A percentile compares a stretch with the other conserved stretches of the same genome.
Conservation (phyloP, 2,113 vertebrate species). For the Coracopsis vasa region DNA sequence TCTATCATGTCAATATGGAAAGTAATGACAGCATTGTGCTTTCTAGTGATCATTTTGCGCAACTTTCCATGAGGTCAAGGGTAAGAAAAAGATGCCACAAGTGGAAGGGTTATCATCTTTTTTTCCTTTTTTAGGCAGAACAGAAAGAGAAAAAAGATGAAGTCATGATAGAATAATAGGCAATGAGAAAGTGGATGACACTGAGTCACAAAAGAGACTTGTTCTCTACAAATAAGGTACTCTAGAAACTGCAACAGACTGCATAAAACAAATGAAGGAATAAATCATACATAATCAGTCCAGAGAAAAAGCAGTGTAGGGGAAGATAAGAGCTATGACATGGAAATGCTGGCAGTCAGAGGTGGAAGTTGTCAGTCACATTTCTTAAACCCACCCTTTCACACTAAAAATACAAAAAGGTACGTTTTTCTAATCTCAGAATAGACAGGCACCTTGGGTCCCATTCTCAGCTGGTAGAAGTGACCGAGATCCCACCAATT, state of each 20-base stretch:
- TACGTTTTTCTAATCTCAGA: conserved; percentile 5
- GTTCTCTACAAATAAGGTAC: conserved; percentile 35
- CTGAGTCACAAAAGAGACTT: conserved; percentile 21
- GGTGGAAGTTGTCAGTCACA: conserved; percentile 42
- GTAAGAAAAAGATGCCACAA: background rate
- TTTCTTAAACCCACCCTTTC: conserved; percentile 36
- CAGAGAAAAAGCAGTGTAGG: background rate
- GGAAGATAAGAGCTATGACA: conserved; percentile 19
- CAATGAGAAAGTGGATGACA: conserved; percentile 26
- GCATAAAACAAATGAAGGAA: conserved; percentile 11
- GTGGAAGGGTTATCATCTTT: background rate
- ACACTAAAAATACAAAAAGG: conserved; percentile 27
- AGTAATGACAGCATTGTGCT: background rate
- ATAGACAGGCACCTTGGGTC: conserved; percentile 17
- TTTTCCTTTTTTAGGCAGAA: background rate
- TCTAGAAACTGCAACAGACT: background rate
- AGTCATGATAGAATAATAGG: conserved; percentile 20
- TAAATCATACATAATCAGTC: background rate
- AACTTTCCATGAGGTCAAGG: background rate
- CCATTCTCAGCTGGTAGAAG: background rate
- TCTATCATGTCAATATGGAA: conserved; percentile 10
- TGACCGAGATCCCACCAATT: background rate
- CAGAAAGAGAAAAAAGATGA: background rate
- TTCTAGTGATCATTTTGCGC: background rate
- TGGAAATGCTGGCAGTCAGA: conserved; percentile 35